Conservation (phyloP, 2,888 invertebrate species). For the Epistrophe eligans region DNA sequence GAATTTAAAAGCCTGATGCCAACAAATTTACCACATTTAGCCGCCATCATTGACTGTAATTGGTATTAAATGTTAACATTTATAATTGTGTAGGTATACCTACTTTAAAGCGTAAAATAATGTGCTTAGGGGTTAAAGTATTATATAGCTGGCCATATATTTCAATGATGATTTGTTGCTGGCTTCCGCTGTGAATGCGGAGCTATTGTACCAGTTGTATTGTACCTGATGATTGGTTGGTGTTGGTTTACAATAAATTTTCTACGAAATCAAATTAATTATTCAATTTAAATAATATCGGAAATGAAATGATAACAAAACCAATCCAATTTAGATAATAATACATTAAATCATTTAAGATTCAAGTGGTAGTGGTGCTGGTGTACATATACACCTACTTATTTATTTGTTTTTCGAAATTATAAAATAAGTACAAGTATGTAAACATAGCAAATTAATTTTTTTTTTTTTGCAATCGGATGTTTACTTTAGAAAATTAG, state of each 20-base stretch:
- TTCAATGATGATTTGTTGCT: constrained; percentile 6
- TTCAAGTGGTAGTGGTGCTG: not conserved
- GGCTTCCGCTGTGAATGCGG: constrained; percentile 12
- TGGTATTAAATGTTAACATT: constrained; percentile 48
- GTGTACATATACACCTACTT: not conserved
- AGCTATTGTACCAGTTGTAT: not conserved
- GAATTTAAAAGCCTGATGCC: constrained; percentile 41
- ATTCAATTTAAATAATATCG: constrained; percentile 51
- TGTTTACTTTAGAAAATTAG: constrained; percentile 2
- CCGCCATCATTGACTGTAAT: constrained; percentile 64
- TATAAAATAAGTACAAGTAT: not conserved
- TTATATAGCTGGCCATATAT: not conserved
- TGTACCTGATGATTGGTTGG: constrained; percentile 34
- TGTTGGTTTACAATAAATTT: constrained; percentile 16
- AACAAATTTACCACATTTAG: constrained; percentile 61
- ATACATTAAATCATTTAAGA: constrained; percentile 15
- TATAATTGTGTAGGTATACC: not conserved
- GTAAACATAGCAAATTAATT: no score
- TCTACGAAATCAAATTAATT: constrained; percentile 55
- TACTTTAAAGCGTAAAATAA: not conserved
- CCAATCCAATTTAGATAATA: constrained; percentile 53
- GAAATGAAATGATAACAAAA: constrained; percentile 58
- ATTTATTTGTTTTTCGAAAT: constrained; percentile 18
- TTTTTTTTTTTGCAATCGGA: not conserved
- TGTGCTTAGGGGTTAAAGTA: constrained; percentile 17